A percentile compares a stretch with the other conserved stretches of the same genome.
Conservation (phyloP, 2,113 vertebrate genomes). For the Hypocryptadius cinnamomeus region DNA sequence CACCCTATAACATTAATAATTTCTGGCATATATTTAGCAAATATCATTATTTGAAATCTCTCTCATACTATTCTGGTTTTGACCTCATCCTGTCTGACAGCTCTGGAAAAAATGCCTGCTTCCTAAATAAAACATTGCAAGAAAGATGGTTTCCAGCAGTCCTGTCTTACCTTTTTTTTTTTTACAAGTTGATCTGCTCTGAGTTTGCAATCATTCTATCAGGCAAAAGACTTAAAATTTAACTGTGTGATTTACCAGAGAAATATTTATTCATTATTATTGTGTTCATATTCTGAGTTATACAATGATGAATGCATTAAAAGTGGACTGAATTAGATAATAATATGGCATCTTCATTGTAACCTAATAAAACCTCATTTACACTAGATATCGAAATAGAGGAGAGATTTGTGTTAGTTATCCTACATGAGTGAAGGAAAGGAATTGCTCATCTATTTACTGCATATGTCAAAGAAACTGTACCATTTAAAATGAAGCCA, state of each 20-base stretch:
- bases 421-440: not conserved
- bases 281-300: not conserved
- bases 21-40: conserved; percentile 18
- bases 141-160: not conserved
- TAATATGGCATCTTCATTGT: not conserved
- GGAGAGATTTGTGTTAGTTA: not conserved
- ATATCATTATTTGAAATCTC: conserved; percentile 4
- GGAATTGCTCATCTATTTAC: not conserved
- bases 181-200: not conserved
- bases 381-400: not conserved
- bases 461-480: not conserved
- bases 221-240: not conserved
- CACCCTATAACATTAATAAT: conserved; percentile 9
- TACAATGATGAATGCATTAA: not conserved
- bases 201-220: not conserved
- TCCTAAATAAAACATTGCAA: not conserved
- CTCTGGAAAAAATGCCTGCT: not conserved
- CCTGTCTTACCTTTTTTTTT: not conserved
- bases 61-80: not conserved
- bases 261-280: not conserved
- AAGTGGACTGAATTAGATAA: not conserved
- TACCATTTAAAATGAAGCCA: not conserved
- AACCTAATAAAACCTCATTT: not conserved
- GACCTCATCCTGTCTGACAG: not conserved
- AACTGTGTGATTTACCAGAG: not conserved